Base-by-base conservation (phyloP, 2,113 vertebrate species). In the Tachuris rubrigastra region DNA sequence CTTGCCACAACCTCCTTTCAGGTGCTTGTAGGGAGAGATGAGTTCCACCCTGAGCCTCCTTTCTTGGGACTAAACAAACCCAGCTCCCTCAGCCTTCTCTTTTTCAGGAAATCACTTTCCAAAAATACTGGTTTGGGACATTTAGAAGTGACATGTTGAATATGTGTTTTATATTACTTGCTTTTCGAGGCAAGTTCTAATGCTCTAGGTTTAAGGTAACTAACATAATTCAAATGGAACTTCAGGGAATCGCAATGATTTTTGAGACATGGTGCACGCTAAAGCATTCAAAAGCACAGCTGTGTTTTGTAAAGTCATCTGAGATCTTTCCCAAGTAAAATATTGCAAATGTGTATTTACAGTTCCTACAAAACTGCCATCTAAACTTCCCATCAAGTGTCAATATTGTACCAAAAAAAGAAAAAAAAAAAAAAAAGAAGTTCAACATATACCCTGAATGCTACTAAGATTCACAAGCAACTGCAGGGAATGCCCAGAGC, bases 121-220 rank as follows among this genome's bases (percentile, higher is more conserved):
- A 93, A 96, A 95, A 93, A 94, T 47, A 85, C 31, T 49, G 13
- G 6, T 1, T 91, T 84, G 58, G 46, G 50, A 94, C 39, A 76
- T 79, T 79, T 31, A 82, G 33, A 72, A 96, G 62, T 44, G 66
- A 94, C 74, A 73, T 2, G 3, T 3, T 65, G 65, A 89, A 89
- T 87, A 76, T 28, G 18, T 78, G 74, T 80, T 94, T 92, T 85
- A 21, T 30, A 79, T 89, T 94, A 86, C 39, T 85, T 68, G 18
- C 42, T 76, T 89, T 82, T 66, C 85, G 41, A 87, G 60, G 33
- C 49, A 68, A 14, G 4, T 73, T 79, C 53, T 87, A 73, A 72
- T 0, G 4, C 22, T 62, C 25, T 58, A 18, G 28, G 25, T 86
- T 90, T 83, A 76, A 88, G 83, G 63, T 33, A 89, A 68, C 60